Percentiles rank a stretch among this genome's conserved stretches.
Conservation (phyloP, 2,888 invertebrate species). For the Leucophora obtusa region DNA sequence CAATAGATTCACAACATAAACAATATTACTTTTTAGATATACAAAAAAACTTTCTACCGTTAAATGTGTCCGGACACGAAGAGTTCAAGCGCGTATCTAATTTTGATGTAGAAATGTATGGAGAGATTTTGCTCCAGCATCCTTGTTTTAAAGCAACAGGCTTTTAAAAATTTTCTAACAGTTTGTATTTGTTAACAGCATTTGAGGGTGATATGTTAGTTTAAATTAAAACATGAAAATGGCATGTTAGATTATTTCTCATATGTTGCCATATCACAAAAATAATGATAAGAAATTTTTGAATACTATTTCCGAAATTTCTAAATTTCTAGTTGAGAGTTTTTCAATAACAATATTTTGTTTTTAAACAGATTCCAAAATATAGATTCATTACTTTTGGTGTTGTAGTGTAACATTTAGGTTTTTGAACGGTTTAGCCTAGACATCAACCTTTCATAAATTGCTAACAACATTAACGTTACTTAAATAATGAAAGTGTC, state of each 20-base stretch:
- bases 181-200: neutral
- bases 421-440: no score
- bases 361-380: no score
- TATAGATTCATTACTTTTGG: no score
- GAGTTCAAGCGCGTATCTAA: conserved; percentile 65
- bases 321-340: no score
- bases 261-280: no score
- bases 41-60: conserved; percentile 50
- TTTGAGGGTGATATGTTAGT: neutral
- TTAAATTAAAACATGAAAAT: no score
- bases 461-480: neutral
- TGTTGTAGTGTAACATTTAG: no score
- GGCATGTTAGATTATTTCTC: no score
- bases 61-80: conserved; percentile 62
- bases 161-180: conserved; percentile 26
- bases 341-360: no score
- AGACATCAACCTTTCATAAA: neutral
- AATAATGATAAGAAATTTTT: no score
- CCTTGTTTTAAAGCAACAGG: conserved; percentile 55
- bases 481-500: neutral
- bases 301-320: no score
- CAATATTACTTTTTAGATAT: conserved; percentile 25
- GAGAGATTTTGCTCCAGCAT: conserved; percentile 49
- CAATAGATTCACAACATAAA: conserved; percentile 31
- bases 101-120: conserved; percentile 20